Base-by-base conservation (phyloP, 1,140 invertebrate genomes). In the Aporrectodea caliginosa region DNA sequence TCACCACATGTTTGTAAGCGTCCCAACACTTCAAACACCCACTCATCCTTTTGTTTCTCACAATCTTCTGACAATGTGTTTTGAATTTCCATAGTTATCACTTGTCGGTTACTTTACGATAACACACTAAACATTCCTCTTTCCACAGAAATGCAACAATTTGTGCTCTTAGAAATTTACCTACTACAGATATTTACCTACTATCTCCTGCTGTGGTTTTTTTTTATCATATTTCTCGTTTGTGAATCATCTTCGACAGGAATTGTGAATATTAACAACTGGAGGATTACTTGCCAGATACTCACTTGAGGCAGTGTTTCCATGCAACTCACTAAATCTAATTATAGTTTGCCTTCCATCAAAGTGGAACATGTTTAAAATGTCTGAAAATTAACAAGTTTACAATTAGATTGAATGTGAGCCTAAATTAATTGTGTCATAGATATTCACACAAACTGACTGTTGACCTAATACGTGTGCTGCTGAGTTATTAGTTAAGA, bases 261-360 rank as follows among this genome's bases (percentile, higher is more conserved):
- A 43, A 27, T 6, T n/a, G 2, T 33, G 70, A 33, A 77, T 35
- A 6, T 77, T 43, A 30, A 58, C 77, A 6, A 12, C 71, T 16
- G 22, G 72, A 14, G 35, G 33, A 75, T 30, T 30, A 2, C 6
- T 43, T 32, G 27, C 34, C 43, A 71, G 73, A 16, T 22, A 31
- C 68, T 16, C 34, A 32, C 16, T 33, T 78, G 27, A 35, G 30
- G 31, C 30, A 68, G 82, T 82, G 77, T 84, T 76, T 81, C n/a
- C n/a, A n/a, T n/a, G n/a, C n/a, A n/a, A n/a, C n/a, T n/a, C n/a
- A n/a, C n/a, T n/a, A n/a, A n/a, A n/a, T n/a, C n/a, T n/a, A n/a
- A n/a, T n/a, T n/a, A n/a, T n/a, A n/a, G n/a, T n/a, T n/a, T n/a
- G n/a, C n/a, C n/a, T n/a, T n/a, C n/a, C n/a, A n/a, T n/a, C n/a